These are phyloP conservation scores for Butastur rufipennis DNA, from an alignment of 2,113 vertebrate genomes.

Conservation along the genomic window DNA sequence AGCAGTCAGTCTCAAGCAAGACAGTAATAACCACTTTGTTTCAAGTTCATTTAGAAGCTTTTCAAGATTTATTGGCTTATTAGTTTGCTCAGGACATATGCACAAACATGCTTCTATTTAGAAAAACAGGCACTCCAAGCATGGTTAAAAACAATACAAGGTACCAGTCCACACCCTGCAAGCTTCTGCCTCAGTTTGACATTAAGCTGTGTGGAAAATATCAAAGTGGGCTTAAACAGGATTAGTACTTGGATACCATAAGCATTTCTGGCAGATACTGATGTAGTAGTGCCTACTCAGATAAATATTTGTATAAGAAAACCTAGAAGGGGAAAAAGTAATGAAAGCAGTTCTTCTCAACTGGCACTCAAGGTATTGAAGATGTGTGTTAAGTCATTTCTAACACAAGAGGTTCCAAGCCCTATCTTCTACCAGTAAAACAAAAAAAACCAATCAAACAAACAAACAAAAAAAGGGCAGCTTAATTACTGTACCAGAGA, in stretches of 20 bases:
- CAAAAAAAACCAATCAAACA: too few relatives aligned
- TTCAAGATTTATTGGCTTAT: not conserved
- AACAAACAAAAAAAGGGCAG: not conserved
- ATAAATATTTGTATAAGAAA: not conserved
- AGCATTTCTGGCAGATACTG: not conserved
- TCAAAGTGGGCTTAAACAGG: not conserved
- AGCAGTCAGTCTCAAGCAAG: not conserved
- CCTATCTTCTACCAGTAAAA: not conserved
- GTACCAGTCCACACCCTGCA: not conserved
- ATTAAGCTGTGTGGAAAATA: not conserved
- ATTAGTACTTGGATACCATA: not conserved
- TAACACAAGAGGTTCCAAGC: not conserved
- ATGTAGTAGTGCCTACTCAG: not conserved
- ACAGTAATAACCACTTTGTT: not conserved
- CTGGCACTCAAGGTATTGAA: not conserved
- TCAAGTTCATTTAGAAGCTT: constrained; percentile 2
- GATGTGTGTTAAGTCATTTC: not conserved
- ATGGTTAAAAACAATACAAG: not conserved
- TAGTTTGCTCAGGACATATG: not conserved
- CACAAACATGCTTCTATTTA: not conserved
- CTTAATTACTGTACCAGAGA: not conserved
- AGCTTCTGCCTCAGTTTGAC: not conserved
- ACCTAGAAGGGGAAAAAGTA: not conserved
- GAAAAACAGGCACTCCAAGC: not conserved
- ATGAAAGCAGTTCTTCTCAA: not conserved